These are phyloP conservation scores for Aricia artaxerxes DNA, from an alignment of 2,888 invertebrate genomes.

Conservation along the genomic window DNA sequence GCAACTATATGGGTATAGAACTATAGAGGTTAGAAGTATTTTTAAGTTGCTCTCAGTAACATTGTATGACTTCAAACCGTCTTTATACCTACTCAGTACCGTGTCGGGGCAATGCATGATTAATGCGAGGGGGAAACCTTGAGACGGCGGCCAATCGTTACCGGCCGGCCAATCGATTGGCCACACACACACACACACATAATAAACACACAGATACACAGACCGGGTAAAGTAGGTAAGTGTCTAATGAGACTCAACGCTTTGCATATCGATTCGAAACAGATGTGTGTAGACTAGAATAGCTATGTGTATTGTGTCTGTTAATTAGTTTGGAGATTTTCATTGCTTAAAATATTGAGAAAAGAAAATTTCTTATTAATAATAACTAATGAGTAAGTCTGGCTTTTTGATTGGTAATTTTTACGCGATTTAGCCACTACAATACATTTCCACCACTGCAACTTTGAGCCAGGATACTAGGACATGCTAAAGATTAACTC, in stretches of 20 bases:
- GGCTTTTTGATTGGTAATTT: too few species aligned
- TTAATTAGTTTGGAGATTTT: background rate
- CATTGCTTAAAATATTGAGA: too few species aligned
- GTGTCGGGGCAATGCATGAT: background rate
- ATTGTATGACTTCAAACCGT: background rate
- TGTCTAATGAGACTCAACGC: conserved; percentile 7
- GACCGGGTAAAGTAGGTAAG: conserved; percentile 6
- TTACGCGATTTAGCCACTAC: too few species aligned
- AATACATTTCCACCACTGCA: too few species aligned
- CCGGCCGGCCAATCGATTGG: conserved; percentile 53
- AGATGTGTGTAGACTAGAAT: background rate
- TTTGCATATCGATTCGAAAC: background rate
- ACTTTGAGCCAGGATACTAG: too few species aligned
- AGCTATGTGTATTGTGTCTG: background rate
- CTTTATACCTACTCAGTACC: background rate
- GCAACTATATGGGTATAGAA: too few species aligned
- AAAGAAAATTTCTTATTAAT: too few species aligned
- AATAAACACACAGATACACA: background rate
- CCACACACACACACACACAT: conserved; percentile 41
- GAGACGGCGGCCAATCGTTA: conserved; percentile 47
- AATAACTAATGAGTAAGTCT: too few species aligned
- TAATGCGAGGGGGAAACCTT: conserved; percentile 1
- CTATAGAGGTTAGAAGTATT: background rate
- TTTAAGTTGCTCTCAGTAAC: background rate
- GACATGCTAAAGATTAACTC: too few species aligned